Conservation (phyloP, 2,888 invertebrate genomes). For the Malacosoma neustria region DNA sequence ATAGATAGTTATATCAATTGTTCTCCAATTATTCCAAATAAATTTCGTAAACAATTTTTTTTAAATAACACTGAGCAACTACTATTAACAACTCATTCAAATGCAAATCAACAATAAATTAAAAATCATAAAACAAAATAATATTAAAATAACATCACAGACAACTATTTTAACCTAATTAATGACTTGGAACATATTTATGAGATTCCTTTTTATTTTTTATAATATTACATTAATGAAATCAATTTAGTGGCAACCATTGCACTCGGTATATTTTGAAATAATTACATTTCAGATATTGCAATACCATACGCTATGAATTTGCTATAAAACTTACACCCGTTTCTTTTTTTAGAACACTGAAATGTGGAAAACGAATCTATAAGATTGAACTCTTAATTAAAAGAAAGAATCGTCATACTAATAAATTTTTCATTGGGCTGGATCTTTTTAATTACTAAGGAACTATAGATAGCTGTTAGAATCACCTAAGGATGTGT, state of each 20-base stretch:
- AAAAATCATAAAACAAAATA: conserved; percentile 16
- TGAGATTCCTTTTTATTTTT: conserved; percentile 41
- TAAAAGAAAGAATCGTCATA: neutral
- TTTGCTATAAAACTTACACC: too few relatives aligned
- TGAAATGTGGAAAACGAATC: too few relatives aligned
- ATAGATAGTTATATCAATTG: too few relatives aligned
- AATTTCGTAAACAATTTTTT: too few relatives aligned
- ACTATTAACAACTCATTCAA: conserved; percentile 4
- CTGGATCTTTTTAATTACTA: too few relatives aligned
- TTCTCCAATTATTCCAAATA: too few relatives aligned
- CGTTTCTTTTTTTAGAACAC: too few relatives aligned
- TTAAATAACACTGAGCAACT: conserved; percentile 1
- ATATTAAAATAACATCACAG: conserved; percentile 59
- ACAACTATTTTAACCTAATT: conserved; percentile 51
- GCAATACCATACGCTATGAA: too few relatives aligned
- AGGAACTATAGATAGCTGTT: too few relatives aligned
- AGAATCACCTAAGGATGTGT: neutral
- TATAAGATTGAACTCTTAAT: too few relatives aligned
- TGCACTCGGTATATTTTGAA: conserved; percentile 39
- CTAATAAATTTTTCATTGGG: neutral
- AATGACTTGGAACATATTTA: conserved; percentile 43
- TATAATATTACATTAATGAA: conserved; percentile 1
- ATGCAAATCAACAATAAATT: neutral
- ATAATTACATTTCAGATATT: too few relatives aligned
- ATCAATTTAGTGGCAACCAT: conserved; percentile 31